Percentiles rank a stretch among this genome's conserved stretches.
Conservation (phyloP, 2,888 invertebrate genomes). For the Lysandra coridon region DNA sequence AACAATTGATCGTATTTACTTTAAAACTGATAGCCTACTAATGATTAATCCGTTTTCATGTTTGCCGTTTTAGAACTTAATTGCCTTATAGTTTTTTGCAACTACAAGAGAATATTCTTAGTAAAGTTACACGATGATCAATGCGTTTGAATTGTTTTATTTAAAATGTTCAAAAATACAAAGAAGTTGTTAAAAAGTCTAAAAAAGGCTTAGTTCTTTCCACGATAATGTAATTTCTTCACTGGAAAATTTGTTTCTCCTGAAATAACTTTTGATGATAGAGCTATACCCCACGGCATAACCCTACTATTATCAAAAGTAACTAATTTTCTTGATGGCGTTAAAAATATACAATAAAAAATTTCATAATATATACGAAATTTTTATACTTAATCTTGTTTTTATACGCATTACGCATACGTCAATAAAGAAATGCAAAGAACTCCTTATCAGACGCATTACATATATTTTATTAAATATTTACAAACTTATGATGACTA, state of each 20-base stretch:
- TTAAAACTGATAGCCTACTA: constrained; percentile 5
- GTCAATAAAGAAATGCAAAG: not conserved
- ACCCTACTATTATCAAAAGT: no score
- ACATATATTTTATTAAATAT: not conserved
- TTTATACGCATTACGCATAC: not conserved
- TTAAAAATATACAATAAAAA: no score
- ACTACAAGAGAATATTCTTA: not conserved
- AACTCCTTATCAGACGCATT: not conserved
- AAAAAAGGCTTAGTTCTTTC: no score
- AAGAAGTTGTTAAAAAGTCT: no score
- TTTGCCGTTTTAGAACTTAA: not conserved
- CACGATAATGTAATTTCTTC: no score
- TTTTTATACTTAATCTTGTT: not conserved
- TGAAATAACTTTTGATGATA: no score
- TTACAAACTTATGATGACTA: not conserved
- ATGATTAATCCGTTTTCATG: not conserved
- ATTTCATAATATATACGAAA: not conserved
- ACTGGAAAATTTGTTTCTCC: no score
- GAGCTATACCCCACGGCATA: no score
- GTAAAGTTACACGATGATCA: not conserved
- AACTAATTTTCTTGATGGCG: no score
- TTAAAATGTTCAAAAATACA: no score
- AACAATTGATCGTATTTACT: not conserved
- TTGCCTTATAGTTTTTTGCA: not conserved
- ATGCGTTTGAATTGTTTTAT: no score